phyloP scores from a whole-genome alignment of 2,888 invertebrate species.

The Nomada lathburiana region DNA sequence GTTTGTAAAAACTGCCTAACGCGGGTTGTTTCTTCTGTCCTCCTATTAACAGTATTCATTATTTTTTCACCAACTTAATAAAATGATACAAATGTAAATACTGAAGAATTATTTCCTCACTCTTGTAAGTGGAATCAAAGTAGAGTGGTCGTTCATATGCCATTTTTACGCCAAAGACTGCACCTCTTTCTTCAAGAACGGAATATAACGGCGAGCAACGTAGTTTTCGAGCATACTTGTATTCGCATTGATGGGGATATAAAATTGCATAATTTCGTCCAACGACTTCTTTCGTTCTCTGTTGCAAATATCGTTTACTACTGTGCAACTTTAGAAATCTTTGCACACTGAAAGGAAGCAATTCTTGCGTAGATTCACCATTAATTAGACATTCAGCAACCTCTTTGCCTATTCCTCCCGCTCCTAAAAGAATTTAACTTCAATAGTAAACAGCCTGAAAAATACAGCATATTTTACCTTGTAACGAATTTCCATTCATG shows the following conservation, averaged over 20 bases:
- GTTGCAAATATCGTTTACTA: constrained; percentile 87
- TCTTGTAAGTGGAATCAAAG: constrained; percentile 87
- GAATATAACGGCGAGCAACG: constrained; percentile 90
- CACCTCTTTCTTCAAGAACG: constrained; percentile 87
- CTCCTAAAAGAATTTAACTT: constrained; percentile 81
- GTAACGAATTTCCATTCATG: constrained; percentile 89
- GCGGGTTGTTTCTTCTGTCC: constrained; percentile 85
- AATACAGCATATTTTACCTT: constrained; percentile 76
- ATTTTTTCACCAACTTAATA: not conserved
- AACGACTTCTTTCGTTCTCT: constrained; percentile 88
- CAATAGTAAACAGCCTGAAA: not conserved
- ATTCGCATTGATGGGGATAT: constrained; percentile 87
- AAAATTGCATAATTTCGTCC: constrained; percentile 87
- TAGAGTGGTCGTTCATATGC: constrained; percentile 90
- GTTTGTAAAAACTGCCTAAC: constrained; percentile 89
- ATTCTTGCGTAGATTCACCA: constrained; percentile 87
- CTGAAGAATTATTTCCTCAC: constrained; percentile 76
- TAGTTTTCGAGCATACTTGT: constrained; percentile 87
- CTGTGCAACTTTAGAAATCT: constrained; percentile 89
- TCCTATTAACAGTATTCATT: constrained; percentile 75
- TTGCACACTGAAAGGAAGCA: constrained; percentile 88
- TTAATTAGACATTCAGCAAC: constrained; percentile 89
- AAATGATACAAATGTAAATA: not conserved
- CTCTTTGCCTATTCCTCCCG: constrained; percentile 89
- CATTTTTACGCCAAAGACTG: constrained; percentile 90